Conservation (phyloP, 64 coral and sea anemone species). For the Pocillopora verrucosa region DNA sequence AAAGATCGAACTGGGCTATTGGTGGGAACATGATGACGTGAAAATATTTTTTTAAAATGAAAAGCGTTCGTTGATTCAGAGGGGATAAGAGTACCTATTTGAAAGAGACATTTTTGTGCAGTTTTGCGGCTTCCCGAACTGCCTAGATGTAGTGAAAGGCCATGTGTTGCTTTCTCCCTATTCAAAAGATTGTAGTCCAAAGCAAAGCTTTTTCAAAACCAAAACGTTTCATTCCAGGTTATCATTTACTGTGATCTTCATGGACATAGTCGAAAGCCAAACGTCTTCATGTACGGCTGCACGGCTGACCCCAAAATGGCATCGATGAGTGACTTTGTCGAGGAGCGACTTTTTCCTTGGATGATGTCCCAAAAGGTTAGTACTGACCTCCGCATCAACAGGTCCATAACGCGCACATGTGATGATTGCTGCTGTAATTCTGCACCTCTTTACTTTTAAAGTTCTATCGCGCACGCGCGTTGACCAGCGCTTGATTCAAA, state of each 20-base stretch:
- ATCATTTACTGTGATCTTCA: constrained; percentile 97
- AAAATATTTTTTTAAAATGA: too few relatives aligned
- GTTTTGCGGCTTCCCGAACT: too few relatives aligned
- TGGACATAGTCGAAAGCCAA: constrained; percentile 96
- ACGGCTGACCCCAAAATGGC: constrained; percentile 82
- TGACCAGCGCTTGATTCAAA: too few relatives aligned
- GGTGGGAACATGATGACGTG: too few relatives aligned
- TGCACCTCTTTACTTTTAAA: not conserved
- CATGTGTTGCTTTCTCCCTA: too few relatives aligned
- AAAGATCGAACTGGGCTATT: too few relatives aligned
- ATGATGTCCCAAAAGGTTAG: constrained; percentile 97
- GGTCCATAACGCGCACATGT: not conserved
- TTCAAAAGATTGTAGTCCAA: not conserved
- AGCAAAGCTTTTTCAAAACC: not conserved
- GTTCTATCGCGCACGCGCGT: too few relatives aligned
- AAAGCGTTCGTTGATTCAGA: too few relatives aligned
- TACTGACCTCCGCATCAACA: not conserved
- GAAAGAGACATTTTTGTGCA: too few relatives aligned
- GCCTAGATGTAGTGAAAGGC: too few relatives aligned
- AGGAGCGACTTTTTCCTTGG: constrained; percentile 96
- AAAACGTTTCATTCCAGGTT: constrained; percentile 30
- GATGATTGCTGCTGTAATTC: not conserved
- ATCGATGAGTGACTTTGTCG: constrained; percentile 70
- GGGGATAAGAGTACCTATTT: too few relatives aligned
- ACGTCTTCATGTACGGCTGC: constrained; percentile 99